Evolutionary conservation across 2,797 vertebrate genomes (phyloP).

Genomic region (Australoheros facetus): DNA sequence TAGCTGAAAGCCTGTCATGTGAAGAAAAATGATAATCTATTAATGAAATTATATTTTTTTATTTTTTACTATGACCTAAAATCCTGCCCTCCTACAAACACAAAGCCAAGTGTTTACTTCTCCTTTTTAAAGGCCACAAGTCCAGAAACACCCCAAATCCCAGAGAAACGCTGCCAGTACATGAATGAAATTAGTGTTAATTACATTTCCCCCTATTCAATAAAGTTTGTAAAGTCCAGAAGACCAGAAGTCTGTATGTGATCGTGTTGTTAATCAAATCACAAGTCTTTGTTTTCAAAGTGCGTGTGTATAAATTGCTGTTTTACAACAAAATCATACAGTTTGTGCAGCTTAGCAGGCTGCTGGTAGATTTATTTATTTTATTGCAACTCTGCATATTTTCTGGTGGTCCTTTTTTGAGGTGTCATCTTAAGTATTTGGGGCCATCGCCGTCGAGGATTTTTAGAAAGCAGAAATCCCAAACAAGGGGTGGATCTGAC

Average conservation of each 20-base stretch:
- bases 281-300: background rate
- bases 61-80: background rate
- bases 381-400: background rate
- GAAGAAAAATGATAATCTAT: background rate
- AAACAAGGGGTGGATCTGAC: background rate
- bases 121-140: background rate
- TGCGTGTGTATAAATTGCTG: accelerated
- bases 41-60: background rate
- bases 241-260: background rate
- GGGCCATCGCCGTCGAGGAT: too few relatives aligned
- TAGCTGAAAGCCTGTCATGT: background rate
- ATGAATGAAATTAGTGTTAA: background rate
- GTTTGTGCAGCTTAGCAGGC: background rate
- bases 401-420: background rate
- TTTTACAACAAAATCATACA: background rate
- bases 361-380: background rate
- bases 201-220: background rate
- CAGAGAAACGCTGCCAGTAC: background rate
- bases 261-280: background rate
- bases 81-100: background rate
- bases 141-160: accelerated
- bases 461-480: background rate
- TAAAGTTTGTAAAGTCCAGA: background rate
- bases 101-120: background rate
- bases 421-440: too few relatives aligned